phyloP scores from a whole-genome alignment of 92 coral and sea anemone species.

The Umimayanthus chanpuru region DNA sequence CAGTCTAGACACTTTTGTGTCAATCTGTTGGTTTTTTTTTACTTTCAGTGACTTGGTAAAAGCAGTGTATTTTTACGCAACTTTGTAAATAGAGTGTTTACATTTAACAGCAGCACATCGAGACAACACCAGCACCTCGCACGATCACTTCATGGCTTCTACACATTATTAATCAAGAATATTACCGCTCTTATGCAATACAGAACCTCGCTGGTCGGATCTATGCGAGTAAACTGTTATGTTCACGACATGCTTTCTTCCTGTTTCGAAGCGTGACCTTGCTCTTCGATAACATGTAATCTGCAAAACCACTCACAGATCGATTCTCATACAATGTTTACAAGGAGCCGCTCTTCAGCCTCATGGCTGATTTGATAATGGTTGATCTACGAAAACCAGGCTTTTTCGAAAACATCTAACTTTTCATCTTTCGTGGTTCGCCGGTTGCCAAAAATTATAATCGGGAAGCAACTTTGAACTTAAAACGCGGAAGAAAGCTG shows the following conservation, averaged over 20 bases:
- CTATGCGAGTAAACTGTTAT: too few species aligned
- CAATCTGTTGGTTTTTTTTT: too few species aligned
- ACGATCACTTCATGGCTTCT: not conserved
- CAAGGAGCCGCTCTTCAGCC: not conserved
- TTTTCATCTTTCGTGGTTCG: not conserved
- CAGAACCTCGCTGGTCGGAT: not conserved
- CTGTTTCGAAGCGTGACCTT: conserved; percentile 6
- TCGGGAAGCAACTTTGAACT: not conserved
- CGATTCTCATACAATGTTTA: not conserved
- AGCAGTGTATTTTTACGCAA: too few species aligned
- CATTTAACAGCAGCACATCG: too few species aligned
- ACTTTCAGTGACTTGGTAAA: too few species aligned
- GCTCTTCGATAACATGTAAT: not conserved
- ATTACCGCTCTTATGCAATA: not conserved
- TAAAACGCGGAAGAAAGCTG: not conserved
- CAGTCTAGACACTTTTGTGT: too few species aligned
- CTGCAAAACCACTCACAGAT: not conserved
- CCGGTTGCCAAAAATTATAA: not conserved
- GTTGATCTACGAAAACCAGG: not conserved
- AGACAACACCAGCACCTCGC: too few species aligned
- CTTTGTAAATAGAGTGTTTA: too few species aligned
- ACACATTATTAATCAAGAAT: too few species aligned
- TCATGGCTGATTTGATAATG: too few species aligned
- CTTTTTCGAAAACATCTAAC: not conserved
- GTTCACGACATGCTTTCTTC: not conserved